These are phyloP conservation scores for Drosophila baimaii DNA, from an alignment of 1,140 invertebrate genomes.

Conservation along the genomic window DNA sequence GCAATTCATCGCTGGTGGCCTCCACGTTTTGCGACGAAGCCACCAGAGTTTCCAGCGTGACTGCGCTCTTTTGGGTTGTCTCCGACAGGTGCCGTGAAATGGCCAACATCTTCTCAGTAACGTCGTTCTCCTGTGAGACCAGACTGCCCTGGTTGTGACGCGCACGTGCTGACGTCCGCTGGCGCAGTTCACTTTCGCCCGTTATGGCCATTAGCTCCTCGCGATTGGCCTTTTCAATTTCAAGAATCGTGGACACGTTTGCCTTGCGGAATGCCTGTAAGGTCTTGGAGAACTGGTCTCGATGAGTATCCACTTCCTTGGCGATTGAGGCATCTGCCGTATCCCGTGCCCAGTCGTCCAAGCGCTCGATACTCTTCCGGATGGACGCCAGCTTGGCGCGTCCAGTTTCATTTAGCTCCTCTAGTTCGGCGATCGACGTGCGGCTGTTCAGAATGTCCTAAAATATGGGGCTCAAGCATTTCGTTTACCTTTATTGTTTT, in stretches of 20 bases:
- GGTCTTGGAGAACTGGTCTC: constrained; percentile 88
- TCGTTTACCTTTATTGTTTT: neutral
- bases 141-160: constrained; percentile 75
- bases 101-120: constrained; percentile 93
- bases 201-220: constrained; percentile 87
- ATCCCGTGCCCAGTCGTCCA: constrained; percentile 88
- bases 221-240: constrained; percentile 90
- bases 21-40: constrained; percentile 87
- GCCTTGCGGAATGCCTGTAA: constrained; percentile 91
- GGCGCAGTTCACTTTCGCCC: constrained; percentile 86
- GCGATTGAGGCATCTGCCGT: constrained; percentile 87
- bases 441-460: constrained; percentile 89
- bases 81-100: constrained; percentile 93
- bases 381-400: constrained; percentile 88
- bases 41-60: constrained; percentile 92
- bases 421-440: constrained; percentile 88
- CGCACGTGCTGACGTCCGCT: constrained; percentile 82
- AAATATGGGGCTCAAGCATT: constrained; percentile 22
- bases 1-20: constrained; percentile 93
- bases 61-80: constrained; percentile 93
- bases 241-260: constrained; percentile 89
- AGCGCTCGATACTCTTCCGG: constrained; percentile 88
- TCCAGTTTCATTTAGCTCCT: constrained; percentile 90
- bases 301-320: constrained; percentile 88
- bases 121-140: constrained; percentile 85